Evolutionary conservation across 2,888 invertebrate species (phyloP).

Genomic region (Teleogryllus oceanicus): DNA sequence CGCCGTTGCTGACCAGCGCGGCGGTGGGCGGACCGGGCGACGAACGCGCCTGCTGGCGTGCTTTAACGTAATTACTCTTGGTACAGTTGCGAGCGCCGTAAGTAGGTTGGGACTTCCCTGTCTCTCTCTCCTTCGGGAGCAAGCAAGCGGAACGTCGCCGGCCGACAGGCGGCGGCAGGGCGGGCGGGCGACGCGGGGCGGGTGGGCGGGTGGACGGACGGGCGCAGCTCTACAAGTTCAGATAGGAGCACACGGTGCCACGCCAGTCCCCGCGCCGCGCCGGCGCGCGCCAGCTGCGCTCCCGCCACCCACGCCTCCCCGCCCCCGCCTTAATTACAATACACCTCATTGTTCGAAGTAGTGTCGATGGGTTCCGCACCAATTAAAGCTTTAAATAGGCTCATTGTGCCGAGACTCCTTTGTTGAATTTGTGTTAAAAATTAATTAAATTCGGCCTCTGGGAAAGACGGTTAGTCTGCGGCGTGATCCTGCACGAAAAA

Average conservation of each 20-base stretch:
- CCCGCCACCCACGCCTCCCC: background rate
- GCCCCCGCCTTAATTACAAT: background rate
- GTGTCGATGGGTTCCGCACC: background rate
- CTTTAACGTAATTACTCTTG: constrained; percentile 18
- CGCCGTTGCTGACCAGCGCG: background rate
- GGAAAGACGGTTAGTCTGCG: no score
- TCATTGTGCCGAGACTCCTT: background rate
- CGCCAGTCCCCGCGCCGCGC: background rate
- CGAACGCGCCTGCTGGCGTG: constrained; percentile 8
- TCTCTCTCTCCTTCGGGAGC: constrained; percentile 18
- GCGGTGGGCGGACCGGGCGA: background rate
- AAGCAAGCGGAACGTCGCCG: constrained; percentile 18
- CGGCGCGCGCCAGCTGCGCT: background rate
- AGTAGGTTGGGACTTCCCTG: constrained; percentile 18
- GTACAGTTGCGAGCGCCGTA: background rate
- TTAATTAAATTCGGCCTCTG: no score
- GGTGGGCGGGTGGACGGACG: background rate
- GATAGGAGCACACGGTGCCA: constrained; percentile 9
- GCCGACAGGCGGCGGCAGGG: background rate
- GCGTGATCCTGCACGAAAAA: no score
- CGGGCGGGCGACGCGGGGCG: background rate
- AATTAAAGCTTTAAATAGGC: background rate
- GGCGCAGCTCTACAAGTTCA: constrained; percentile 1
- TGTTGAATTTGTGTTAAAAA: background rate
- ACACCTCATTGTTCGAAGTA: background rate